Evolutionary conservation across 2,113 vertebrate species (phyloP).

Genomic region (Genyomyrus donnyi): DNA sequence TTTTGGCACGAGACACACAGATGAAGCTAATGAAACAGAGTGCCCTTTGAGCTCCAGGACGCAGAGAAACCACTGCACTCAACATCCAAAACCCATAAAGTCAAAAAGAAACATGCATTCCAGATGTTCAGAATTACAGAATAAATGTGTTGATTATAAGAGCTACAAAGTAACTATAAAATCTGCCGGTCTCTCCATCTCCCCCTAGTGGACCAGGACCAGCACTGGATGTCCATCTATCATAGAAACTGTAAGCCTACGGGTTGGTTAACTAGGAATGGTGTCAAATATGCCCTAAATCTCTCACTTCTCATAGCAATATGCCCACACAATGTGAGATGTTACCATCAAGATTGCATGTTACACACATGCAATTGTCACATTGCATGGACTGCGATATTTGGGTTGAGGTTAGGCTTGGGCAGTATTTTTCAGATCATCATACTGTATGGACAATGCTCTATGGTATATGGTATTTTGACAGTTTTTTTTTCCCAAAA

Average conservation of each 20-base stretch:
- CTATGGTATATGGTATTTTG: neutral
- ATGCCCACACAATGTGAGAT: neutral
- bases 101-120: slow-evolving; percentile 38
- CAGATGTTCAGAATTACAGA: slow-evolving; percentile 59
- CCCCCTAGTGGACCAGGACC: neutral
- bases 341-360: neutral
- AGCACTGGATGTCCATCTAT: neutral
- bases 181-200: slow-evolving; percentile 29
- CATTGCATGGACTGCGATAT: neutral
- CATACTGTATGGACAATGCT: neutral
- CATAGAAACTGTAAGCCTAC: neutral
- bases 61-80: slow-evolving; percentile 28
- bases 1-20: neutral
- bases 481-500: neutral
- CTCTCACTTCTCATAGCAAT: neutral
- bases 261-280: neutral
- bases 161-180: slow-evolving; percentile 46
- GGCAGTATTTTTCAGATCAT: neutral
- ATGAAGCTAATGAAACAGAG: neutral
- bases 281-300: neutral
- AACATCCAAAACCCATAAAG: slow-evolving; percentile 37
- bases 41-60: slow-evolving; percentile 14
- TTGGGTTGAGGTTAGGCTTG: neutral
- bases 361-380: neutral
- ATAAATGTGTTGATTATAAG: slow-evolving; percentile 62